Base-by-base conservation (phyloP, 2,888 invertebrate genomes). In the Platynereis dumerilii region DNA sequence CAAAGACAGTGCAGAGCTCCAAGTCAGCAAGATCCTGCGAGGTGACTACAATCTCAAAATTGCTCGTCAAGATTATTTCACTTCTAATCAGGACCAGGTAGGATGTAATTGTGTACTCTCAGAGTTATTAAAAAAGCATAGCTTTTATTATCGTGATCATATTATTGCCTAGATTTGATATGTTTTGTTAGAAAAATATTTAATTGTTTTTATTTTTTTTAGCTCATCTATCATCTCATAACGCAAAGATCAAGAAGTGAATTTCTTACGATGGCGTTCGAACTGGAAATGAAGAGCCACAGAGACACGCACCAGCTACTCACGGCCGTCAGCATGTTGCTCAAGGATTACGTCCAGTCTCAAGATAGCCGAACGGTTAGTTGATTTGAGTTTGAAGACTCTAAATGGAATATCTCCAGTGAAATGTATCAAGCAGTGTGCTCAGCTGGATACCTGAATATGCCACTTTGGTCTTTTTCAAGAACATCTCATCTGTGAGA, bases 41-140 rank as follows among this genome's bases (percentile, higher is more conserved):
- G 81, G 82, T 1, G 79, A 82, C 69, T 82, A 80, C 63, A 73
- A 76, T 57, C 73, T 82, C 3, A 82, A 82, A 65, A 69, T 82
- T 28, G 72, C 76, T 17, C 72, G 82, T 54, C 82, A 82, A 60
- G 77, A 81, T 60, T 82, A 82, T 72, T 81, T 81, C 67, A 76
- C 75, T 3, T 70, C 72, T 12, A 82, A 81, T 53, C 81, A 82
- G 69, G 79, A 82, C 45, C 74, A 80, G 76, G 82, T 81, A 68
- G 1, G 64, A 7, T 34, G 12, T 34, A 12, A n/a, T n/a, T n/a
- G n/a, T n/a, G n/a, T n/a, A 34, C 34, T 34, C 34, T 7, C 34
- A 7, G 12, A 34, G 34, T 34, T n/a, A n/a, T n/a, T 42, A 42
- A 12, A 42, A 42, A 12, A 42, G 12, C 44, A 42, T 42, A 15